Conservation (phyloP, 2,888 invertebrate species). For the Nephrotoma guestfalica region DNA sequence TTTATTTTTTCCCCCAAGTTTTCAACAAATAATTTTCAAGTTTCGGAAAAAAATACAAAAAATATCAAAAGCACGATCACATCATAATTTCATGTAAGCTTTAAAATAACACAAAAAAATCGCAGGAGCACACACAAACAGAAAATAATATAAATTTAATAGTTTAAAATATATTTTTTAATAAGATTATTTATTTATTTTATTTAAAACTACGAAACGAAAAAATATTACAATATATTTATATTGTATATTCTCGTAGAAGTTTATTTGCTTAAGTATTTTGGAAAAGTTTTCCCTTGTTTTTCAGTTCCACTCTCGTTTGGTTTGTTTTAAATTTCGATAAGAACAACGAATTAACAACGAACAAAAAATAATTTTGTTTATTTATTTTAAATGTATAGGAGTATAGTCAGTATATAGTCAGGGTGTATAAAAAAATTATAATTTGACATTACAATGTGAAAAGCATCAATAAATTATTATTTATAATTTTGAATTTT, state of each 20-base stretch:
- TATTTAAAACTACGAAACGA: not conserved
- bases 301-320: not conserved
- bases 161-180: not conserved
- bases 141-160: not conserved
- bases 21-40: not conserved
- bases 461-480: not conserved
- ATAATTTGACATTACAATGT: not conserved
- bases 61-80: not conserved
- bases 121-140: not conserved
- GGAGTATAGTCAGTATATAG: not conserved
- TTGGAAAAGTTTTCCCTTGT: not conserved
- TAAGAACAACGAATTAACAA: not conserved
- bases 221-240: not conserved
- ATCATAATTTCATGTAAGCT: not conserved
- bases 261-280: not conserved
- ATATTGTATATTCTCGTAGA: too few relatives aligned
- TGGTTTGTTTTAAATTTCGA: not conserved
- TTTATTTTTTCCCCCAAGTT: not conserved
- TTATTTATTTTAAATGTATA: not conserved
- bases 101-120: not conserved
- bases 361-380: not conserved
- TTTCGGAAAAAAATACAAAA: not conserved
- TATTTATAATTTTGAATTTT: not conserved
- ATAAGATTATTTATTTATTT: not conserved
- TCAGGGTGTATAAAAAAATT: not conserved